Evolutionary conservation across 2,888 invertebrate genomes (phyloP), one percentile per base, ranked within the genome.

Genomic region (Shargacucullia verbasci): DNA sequence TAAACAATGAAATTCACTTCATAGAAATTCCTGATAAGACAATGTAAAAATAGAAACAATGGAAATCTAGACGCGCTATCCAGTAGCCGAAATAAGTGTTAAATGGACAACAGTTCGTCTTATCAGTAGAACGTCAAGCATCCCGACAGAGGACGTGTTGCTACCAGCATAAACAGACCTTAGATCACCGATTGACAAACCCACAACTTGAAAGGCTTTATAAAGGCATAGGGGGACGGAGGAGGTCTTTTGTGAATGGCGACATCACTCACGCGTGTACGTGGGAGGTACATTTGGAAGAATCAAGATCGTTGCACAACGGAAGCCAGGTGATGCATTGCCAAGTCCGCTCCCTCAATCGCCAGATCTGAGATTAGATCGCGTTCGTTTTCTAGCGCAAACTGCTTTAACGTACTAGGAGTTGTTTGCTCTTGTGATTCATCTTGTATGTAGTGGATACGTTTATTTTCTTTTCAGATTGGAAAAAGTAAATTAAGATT

Each of bases 271-370:
- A 86, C 83, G 78, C 84, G 81, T 80, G 81, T 83, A 89, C 87
- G 91, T 91, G 89, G 92, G 92, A 90, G 90, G 90, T 88, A 87
- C 84, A 85, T 89, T 89, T 87, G 84, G 82, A 86, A 87, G 86
- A 88, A 92, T 93, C 92, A 92, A 91, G 92, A 92, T 92, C 82
- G 86, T 84, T 89, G 89, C 78, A 76, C 88, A 91, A 87, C 90
- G 92, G 91, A 92, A 93, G 92, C 89, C 82, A 87, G 87, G 90
- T 92, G 91, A 93, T 92, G 91, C 90, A 92, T 93, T 87, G 87
- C 89, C 76, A 80, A 85, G 82, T 83, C 78, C 82, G 81, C 79
- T 85, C 84, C 81, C 84, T 88, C 91, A 87, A 91, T 91, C 87
- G 88, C 82, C 70, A 81, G 85, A 85, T 85, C 68, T 69, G 74